Evolutionary conservation across 2,797 vertebrate species (phyloP).

Genomic region (Sternarchorhynchus goeldii): DNA sequence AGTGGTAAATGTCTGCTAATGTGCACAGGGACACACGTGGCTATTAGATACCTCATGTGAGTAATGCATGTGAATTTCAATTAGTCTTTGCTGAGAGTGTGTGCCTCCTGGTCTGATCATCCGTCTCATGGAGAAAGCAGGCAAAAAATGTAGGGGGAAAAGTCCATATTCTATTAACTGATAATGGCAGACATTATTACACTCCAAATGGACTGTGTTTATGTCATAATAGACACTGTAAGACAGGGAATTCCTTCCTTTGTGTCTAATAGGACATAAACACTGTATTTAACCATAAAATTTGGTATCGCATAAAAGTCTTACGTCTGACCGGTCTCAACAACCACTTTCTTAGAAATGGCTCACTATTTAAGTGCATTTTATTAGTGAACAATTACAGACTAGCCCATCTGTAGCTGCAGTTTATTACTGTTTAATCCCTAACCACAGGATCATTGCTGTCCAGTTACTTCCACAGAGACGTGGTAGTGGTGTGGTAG

Average conservation of each 20-base stretch:
- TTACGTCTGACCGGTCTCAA: conserved; percentile 25
- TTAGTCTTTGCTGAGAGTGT: conserved; percentile 24
- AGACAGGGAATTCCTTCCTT: background rate
- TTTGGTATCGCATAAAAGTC: conserved; percentile 1
- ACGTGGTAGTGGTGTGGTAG: no score
- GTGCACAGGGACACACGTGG: conserved; percentile 35
- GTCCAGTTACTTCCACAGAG: no score
- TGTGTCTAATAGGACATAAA: background rate
- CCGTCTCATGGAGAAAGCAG: conserved; percentile 19
- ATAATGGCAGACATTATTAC: conserved; percentile 12
- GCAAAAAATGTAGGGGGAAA: conserved; percentile 19
- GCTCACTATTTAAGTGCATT: no score
- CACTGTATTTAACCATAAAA: conserved; percentile 1
- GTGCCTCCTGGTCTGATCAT: conserved; percentile 43
- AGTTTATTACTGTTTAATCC: no score
- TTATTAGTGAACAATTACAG: no score
- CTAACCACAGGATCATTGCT: no score
- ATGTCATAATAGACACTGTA: conserved; percentile 8
- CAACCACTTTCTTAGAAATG: no score
- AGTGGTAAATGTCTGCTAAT: conserved; percentile 48
- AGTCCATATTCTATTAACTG: conserved; percentile 28
- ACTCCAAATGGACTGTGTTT: background rate
- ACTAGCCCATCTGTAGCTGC: no score
- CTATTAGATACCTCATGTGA: conserved; percentile 30
- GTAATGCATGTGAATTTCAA: conserved; percentile 40